phyloP scores from a whole-genome alignment of 2,113 vertebrate species.

The Dipodomys stephensi region DNA sequence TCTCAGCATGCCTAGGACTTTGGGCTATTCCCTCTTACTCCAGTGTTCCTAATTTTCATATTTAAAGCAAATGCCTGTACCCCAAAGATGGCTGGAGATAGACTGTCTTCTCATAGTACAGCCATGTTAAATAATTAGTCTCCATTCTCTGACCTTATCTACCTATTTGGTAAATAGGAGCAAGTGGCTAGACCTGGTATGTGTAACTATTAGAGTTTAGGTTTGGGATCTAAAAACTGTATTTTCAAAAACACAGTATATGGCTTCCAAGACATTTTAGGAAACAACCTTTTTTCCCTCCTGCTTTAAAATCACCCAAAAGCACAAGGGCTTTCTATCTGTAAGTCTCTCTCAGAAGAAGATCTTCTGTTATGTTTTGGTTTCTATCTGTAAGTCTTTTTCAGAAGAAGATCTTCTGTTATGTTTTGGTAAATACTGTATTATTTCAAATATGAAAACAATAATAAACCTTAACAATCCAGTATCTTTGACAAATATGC shows the following conservation, averaged over 20 bases:
- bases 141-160: too few relatives aligned
- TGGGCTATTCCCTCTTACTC: too few relatives aligned
- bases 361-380: background rate
- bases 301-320: background rate
- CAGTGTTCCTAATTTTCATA: too few relatives aligned
- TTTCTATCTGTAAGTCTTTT: background rate
- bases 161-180: too few relatives aligned
- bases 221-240: too few relatives aligned
- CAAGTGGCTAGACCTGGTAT: too few relatives aligned
- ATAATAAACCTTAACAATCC: background rate
- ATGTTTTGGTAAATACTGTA: background rate
- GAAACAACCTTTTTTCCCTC: background rate
- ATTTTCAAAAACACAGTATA: background rate
- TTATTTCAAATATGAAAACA: conserved; percentile 16
- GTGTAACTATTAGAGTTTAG: too few relatives aligned
- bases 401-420: background rate
- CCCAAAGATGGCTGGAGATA: too few relatives aligned
- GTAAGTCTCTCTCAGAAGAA: background rate
- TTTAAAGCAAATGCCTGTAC: too few relatives aligned
- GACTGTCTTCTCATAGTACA: too few relatives aligned
- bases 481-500: background rate
- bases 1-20: too few relatives aligned
- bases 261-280: background rate
- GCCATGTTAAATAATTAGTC: too few relatives aligned
- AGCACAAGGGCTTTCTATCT: background rate